Conservation (phyloP, 2,113 vertebrate species). For the Cynopterus brachyotis region DNA sequence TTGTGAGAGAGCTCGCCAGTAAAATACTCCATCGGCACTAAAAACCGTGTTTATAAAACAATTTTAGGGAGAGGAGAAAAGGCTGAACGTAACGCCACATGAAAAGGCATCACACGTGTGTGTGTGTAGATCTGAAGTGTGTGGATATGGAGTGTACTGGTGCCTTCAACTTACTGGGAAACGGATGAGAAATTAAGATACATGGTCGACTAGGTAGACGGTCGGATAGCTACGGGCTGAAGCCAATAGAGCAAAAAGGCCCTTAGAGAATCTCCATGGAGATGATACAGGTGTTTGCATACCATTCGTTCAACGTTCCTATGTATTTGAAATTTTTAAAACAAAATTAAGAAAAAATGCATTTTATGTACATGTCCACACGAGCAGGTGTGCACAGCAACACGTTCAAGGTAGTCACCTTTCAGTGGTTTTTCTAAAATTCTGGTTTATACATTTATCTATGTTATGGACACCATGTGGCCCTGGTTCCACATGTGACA, state of each 20-base stretch:
- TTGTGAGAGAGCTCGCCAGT: neutral
- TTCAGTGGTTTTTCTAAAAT: neutral
- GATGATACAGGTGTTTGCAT: too few relatives aligned
- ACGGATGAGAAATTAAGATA: neutral
- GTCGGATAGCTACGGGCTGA: rapidly evolving
- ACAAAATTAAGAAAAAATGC: neutral
- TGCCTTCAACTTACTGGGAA: neutral
- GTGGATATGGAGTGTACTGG: too few relatives aligned
- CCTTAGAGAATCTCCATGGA: neutral
- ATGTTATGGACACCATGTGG: rapidly evolving
- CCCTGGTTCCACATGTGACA: neutral
- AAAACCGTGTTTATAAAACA: neutral
- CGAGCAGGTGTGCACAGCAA: neutral
- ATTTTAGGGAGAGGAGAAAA: neutral
- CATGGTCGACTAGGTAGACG: rapidly evolving
- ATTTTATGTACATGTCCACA: neutral
- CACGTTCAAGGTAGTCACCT: neutral
- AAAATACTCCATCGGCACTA: neutral
- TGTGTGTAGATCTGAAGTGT: neutral
- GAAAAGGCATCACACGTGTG: too few relatives aligned
- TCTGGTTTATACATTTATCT: neutral
- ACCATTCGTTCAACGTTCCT: neutral
- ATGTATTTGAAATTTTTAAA: neutral
- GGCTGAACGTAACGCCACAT: neutral
- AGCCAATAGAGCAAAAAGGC: neutral